A percentile compares a stretch with the other conserved stretches of the same genome.
Evolutionary conservation across 2,888 invertebrate species (phyloP).

Genomic region (Amiota communis): DNA sequence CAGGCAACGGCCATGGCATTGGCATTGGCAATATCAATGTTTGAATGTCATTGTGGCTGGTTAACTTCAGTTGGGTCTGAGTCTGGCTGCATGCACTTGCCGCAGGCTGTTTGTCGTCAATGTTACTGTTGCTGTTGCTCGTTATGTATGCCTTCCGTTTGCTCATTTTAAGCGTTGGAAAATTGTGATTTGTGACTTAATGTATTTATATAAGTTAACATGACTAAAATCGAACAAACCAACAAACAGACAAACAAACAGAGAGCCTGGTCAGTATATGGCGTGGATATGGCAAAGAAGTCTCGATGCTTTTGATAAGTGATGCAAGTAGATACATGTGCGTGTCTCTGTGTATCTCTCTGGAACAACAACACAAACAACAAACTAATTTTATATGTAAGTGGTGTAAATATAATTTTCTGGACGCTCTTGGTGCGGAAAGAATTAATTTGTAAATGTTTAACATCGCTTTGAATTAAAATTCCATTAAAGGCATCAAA

Average conservation of each 20-base stretch:
- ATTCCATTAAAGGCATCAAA: slow-evolving; percentile 1
- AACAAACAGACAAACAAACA: slow-evolving; percentile 10
- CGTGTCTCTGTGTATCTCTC: slow-evolving; percentile 22
- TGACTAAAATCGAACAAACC: slow-evolving; percentile 35
- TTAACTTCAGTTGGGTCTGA: slow-evolving; percentile 16
- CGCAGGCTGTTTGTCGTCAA: slow-evolving; percentile 29
- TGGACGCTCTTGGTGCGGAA: slow-evolving; percentile 45
- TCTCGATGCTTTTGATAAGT: too few species aligned
- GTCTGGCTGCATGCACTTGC: slow-evolving; percentile 32
- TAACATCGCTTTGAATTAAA: slow-evolving; percentile 19
- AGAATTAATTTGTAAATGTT: slow-evolving; percentile 26
- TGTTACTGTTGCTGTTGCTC: slow-evolving; percentile 32
- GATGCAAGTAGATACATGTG: slow-evolving; percentile 19
- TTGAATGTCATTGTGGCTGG: slow-evolving; percentile 21
- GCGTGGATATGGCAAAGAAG: neutral
- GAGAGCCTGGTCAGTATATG: neutral
- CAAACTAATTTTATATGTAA: slow-evolving; percentile 70
- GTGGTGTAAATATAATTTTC: slow-evolving; percentile 69
- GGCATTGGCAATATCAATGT: neutral
- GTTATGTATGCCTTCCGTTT: slow-evolving; percentile 65
- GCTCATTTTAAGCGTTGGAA: slow-evolving; percentile 65
- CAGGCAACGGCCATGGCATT: slow-evolving; percentile 24
- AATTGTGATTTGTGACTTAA: slow-evolving; percentile 70
- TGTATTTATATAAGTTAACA: slow-evolving; percentile 64
- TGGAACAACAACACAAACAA: slow-evolving; percentile 26